These are phyloP conservation scores for Acridotheres tristis DNA, from an alignment of 2,797 vertebrate genomes.

Conservation along the genomic window DNA sequence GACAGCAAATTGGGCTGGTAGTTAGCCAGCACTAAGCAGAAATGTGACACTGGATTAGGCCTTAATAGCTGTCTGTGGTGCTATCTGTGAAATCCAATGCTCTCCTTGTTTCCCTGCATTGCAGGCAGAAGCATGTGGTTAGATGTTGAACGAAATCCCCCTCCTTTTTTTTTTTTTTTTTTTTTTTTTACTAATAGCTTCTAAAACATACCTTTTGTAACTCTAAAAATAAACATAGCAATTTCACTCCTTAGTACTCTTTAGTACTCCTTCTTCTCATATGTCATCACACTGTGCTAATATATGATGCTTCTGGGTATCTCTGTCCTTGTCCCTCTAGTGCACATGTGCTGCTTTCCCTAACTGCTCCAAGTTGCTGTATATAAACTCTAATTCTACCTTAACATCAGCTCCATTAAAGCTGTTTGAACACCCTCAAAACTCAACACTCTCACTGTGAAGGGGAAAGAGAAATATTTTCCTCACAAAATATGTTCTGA, in stretches of 20 bases:
- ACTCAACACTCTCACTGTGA: fast-evolving
- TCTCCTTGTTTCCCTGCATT: slow-evolving; percentile 53
- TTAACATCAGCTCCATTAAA: neutral
- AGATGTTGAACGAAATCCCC: slow-evolving; percentile 15
- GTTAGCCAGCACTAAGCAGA: slow-evolving; percentile 72
- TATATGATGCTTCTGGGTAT: slow-evolving; percentile 46
- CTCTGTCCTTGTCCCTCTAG: slow-evolving; percentile 22
- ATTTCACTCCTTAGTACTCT: slow-evolving; percentile 1
- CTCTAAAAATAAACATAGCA: slow-evolving; percentile 21
- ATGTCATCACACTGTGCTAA: slow-evolving; percentile 38
- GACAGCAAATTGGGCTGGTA: slow-evolving; percentile 78
- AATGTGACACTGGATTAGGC: slow-evolving; percentile 78
- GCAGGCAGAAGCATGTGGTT: slow-evolving; percentile 50
- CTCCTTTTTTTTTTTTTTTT: neutral
- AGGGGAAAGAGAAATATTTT: neutral
- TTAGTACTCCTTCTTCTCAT: neutral
- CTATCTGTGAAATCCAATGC: slow-evolving; percentile 74
- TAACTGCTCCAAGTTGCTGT: neutral
- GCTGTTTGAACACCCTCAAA: neutral
- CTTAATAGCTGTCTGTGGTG: slow-evolving; percentile 78
- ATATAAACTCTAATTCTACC: slow-evolving; percentile 23
- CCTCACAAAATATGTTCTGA: neutral
- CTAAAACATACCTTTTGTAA: slow-evolving; percentile 1
- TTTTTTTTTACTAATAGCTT: neutral
- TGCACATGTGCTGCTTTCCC: neutral